Base-by-base conservation (phyloP, 2,113 vertebrate genomes). In the Probosciger aterrimus region DNA sequence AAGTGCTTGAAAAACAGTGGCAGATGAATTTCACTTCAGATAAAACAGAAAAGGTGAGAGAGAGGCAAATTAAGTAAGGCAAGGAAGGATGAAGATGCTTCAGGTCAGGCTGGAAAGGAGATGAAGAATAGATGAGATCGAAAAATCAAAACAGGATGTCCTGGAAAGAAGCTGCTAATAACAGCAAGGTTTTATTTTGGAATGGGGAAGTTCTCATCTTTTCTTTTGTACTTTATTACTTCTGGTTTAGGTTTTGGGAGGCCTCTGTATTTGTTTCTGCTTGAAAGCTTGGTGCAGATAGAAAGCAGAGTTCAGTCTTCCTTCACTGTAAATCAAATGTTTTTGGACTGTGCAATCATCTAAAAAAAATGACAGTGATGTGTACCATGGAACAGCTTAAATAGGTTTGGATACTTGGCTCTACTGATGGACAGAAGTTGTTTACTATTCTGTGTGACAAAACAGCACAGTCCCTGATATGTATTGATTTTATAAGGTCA, bases 231-330 rank as follows among this genome's bases (percentile, higher is more conserved):
- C 46, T 90, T 92, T 81, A 94, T 86, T 88, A 78, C 33, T 96
- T 85, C 88, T 96, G 85, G 0, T 96, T 95, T 77, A 75, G 41
- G 88, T 90, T 96, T 96, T 75, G 64, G 41, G 68, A 90, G 35
- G 60, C 35, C 63, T 79, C 33, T 70, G 28, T 89, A 69, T 92
- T 92, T 95, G 47, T 92, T 95, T 95, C 94, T 96, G 7, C 43
- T 86, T 90, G 71, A 90, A 94, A 93, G 30, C 25, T 86, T 86
- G 31, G 64, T 85, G 78, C 82, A 85, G 79, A 94, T 33, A 74
- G 87, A 92, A 95, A 86, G 14, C 85, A 94, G 88, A 95, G 60
- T 88, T 78, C 71, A 92, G n/a, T 43, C 70, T 91, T 83, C 35
- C 24, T 95, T 90, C 68, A 44, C 20, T 83, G 71, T 80, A 82